phyloP scores from a whole-genome alignment of 2,113 vertebrate species.

The Elephas maximus region DNA sequence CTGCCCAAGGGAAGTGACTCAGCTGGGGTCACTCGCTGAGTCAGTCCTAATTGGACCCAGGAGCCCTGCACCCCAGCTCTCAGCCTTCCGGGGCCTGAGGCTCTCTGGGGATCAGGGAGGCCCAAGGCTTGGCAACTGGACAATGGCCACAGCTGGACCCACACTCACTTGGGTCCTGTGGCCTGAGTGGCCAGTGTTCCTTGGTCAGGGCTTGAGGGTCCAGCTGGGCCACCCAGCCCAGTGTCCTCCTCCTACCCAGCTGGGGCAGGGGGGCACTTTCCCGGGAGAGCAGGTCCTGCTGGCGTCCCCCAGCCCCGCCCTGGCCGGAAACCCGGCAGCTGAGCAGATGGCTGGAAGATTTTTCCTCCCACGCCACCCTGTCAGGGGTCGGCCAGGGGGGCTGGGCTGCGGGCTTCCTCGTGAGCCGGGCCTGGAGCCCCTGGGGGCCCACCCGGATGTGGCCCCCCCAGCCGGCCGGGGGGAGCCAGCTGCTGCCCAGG shows the following conservation, averaged over 20 bases:
- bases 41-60: constrained; percentile 79
- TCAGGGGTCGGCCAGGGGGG: constrained; percentile 74
- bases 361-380: constrained; percentile 81
- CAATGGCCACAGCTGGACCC: background rate
- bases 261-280: constrained; percentile 54
- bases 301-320: constrained; percentile 17
- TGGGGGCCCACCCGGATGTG: constrained; percentile 76
- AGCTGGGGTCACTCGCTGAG: constrained; percentile 75
- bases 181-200: background rate
- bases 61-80: constrained; percentile 61
- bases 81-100: background rate
- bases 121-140: background rate
- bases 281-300: constrained; percentile 62
- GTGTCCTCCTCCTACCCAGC: background rate
- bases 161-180: background rate
- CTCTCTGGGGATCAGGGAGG: background rate
- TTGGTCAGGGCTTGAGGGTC: background rate
- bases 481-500: constrained; percentile 41
- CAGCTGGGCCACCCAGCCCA: background rate
- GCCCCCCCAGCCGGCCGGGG: background rate
- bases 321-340: constrained; percentile 75
- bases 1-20: constrained; percentile 78
- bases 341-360: constrained; percentile 80
- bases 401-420: constrained; percentile 60
- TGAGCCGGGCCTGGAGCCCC: constrained; percentile 69